phyloP scores from a whole-genome alignment of 2,888 invertebrate genomes.

The Agrenia bidenticulata region DNA sequence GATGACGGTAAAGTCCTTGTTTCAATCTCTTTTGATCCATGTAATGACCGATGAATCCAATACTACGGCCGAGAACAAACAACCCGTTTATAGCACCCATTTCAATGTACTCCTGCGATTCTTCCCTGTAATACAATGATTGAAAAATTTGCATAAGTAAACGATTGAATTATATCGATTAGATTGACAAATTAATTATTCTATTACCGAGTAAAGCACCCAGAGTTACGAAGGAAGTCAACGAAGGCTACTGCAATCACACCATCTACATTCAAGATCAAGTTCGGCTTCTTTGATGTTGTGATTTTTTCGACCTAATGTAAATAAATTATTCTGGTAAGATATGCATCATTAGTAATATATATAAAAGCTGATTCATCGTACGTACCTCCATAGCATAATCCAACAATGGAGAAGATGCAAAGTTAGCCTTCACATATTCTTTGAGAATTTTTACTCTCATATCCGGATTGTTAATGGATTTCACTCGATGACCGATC shows the following conservation, averaged over 20 bases:
- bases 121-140: conserved; percentile 71
- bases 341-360: not conserved
- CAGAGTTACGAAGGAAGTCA: conserved; percentile 90
- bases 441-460: conserved; percentile 95
- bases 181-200: no score
- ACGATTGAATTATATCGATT: not conserved
- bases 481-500: conserved; percentile 86
- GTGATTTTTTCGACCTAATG: conserved; percentile 89
- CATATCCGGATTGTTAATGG: conserved; percentile 98
- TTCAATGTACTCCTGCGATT: conserved; percentile 94
- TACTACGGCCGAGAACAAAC: conserved; percentile 95
- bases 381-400: conserved; percentile 80
- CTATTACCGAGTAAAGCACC: conserved; percentile 81
- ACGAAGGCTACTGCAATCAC: conserved; percentile 97
- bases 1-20: conserved; percentile 98
- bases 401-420: conserved; percentile 86
- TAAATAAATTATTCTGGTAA: no score
- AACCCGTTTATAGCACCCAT: conserved; percentile 98
- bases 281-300: conserved; percentile 98
- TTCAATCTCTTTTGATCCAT: conserved; percentile 98
- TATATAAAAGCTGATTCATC: conserved; percentile 4
- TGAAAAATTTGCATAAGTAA: not conserved
- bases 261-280: conserved; percentile 98
- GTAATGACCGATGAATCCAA: conserved; percentile 98
- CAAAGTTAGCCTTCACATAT: conserved; percentile 90